These are phyloP conservation scores for Morpho helenor DNA, from an alignment of 2,888 invertebrate genomes.

Conservation along the genomic window DNA sequence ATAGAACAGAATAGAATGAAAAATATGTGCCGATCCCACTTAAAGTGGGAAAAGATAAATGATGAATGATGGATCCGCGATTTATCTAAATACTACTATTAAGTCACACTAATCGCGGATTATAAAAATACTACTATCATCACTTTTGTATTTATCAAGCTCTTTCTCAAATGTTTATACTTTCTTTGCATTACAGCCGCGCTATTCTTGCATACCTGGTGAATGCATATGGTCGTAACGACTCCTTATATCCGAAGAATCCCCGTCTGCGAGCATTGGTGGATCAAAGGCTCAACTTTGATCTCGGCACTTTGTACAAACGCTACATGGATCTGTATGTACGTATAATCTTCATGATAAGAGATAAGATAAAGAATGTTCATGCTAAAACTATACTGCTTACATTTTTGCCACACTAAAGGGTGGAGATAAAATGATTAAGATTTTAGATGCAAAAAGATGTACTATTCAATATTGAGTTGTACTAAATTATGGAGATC, in stretches of 20 bases:
- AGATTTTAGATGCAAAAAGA: too few species aligned
- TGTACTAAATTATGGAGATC: too few species aligned
- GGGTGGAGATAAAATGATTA: neutral
- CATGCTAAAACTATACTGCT: neutral
- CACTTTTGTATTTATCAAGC: too few species aligned
- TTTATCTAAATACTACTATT: too few species aligned
- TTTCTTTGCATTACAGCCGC: constrained; percentile 62
- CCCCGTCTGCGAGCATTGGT: constrained; percentile 80
- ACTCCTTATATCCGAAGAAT: constrained; percentile 82
- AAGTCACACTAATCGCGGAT: too few species aligned
- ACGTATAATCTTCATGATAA: constrained; percentile 44
- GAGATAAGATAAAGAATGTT: neutral
- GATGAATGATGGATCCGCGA: too few species aligned
- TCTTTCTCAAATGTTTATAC: too few species aligned
- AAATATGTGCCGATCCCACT: too few species aligned
- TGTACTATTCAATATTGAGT: too few species aligned
- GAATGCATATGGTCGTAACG: constrained; percentile 82
- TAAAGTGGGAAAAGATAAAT: too few species aligned
- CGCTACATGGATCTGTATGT: constrained; percentile 78
- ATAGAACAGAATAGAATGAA: too few species aligned
- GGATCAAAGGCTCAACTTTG: constrained; percentile 81
- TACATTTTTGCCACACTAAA: neutral
- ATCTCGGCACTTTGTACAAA: constrained; percentile 76
- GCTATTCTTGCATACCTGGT: constrained; percentile 83
- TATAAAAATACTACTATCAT: too few species aligned